phyloP scores from a whole-genome alignment of 1,140 invertebrate genomes.

The Panagrolaimus sp. region DNA sequence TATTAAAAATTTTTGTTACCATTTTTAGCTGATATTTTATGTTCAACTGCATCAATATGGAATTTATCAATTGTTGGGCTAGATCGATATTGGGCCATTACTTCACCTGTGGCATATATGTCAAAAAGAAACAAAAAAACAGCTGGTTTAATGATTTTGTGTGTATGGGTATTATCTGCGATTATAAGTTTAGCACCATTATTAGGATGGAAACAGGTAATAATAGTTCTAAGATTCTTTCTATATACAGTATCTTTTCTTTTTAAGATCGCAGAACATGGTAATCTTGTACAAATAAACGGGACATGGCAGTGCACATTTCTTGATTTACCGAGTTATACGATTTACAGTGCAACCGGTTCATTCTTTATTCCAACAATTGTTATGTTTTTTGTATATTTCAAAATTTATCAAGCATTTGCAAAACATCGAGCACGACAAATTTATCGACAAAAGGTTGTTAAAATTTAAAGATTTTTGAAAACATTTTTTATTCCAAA shows the following conservation, averaged over 20 bases:
- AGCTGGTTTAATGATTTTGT: constrained; percentile 55
- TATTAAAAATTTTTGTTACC: too few relatives aligned
- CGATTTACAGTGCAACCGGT: constrained; percentile 58
- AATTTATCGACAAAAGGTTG: constrained; percentile 59
- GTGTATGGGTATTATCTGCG: constrained; percentile 56
- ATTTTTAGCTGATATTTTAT: constrained; percentile 57
- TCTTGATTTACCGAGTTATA: constrained; percentile 56
- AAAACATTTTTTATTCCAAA: too few relatives aligned
- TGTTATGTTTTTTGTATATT: constrained; percentile 59
- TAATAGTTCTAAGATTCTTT: not conserved
- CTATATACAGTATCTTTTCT: not conserved
- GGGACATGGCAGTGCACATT: constrained; percentile 50
- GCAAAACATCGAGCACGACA: constrained; percentile 58
- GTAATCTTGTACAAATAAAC: constrained; percentile 20
- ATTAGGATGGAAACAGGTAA: constrained; percentile 59
- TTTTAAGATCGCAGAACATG: constrained; percentile 30
- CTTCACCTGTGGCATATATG: constrained; percentile 56
- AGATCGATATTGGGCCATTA: constrained; percentile 58
- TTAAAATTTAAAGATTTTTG: not conserved
- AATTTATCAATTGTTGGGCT: constrained; percentile 53
- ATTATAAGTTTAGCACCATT: constrained; percentile 55
- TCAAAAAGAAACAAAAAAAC: constrained; percentile 53
- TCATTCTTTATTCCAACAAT: constrained; percentile 59
- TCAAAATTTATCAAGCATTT: constrained; percentile 59
- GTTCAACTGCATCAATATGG: constrained; percentile 59